phyloP scores from a whole-genome alignment of 1,140 invertebrate species.

The Caenorhabditis briggsae region DNA sequence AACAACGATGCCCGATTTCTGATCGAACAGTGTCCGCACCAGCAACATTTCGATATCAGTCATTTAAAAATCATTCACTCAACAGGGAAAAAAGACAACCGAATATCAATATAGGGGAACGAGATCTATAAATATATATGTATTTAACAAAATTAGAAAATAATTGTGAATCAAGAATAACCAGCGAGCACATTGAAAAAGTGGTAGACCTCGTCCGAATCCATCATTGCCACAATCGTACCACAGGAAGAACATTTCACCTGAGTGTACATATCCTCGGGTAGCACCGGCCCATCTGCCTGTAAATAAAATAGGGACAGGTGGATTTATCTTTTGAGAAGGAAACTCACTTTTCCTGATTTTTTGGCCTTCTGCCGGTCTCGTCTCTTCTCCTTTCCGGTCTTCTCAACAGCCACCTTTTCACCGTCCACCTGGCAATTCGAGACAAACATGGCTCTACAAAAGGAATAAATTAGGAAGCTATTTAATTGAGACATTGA shows the following conservation, averaged over 20 bases:
- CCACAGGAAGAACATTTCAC: conserved; percentile 81
- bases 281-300: conserved; percentile 71
- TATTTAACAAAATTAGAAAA: background rate
- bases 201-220: conserved; percentile 83
- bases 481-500: background rate
- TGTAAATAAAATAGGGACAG: conserved; percentile 11
- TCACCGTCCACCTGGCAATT: conserved; percentile 81
- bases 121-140: background rate
- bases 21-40: background rate
- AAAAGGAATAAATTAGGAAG: conserved; percentile 5
- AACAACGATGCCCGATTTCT: conserved; percentile 10
- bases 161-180: conserved; percentile 71
- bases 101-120: conserved; percentile 2
- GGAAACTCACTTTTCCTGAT: conserved; percentile 9
- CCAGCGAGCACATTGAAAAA: conserved; percentile 83
- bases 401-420: conserved; percentile 74
- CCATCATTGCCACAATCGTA: conserved; percentile 82
- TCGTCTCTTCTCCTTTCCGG: conserved; percentile 59
- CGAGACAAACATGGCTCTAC: conserved; percentile 83
- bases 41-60: background rate
- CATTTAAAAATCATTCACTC: conserved; percentile 27
- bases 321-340: background rate
- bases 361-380: conserved; percentile 56
- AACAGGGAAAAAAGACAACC: background rate
- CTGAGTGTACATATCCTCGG: conserved; percentile 80